Base-by-base conservation (phyloP, 2,113 vertebrate species). In the Vulpes ferrilata region DNA sequence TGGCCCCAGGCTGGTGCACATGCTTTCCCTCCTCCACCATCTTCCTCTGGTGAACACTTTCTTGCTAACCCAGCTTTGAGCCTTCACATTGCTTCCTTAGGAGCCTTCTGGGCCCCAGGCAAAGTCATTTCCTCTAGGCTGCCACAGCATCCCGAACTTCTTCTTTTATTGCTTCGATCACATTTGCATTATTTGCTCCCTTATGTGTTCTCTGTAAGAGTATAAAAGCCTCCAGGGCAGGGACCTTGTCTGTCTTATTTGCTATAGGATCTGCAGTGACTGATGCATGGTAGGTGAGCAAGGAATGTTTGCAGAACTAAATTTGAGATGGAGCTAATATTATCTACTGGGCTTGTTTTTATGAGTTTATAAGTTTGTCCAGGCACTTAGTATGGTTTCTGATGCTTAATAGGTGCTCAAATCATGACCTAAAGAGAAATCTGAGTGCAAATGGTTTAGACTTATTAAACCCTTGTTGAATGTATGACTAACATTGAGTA, bases 401-500 rank as follows among this genome's bases (percentile, higher is more conserved):
- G 59, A 86, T 32, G 74, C 30, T 53, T 69, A 74, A 38, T 1
- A 86, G 43, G 65, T 51, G 19, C 19, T 90, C 80, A 92, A 30
- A 83, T 87, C n/a, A 73, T 88, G 73, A 59, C 67, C 35, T 67
- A 93, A 78, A 73, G 30, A 69, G 60, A 81, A 59, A 71, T 89
- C 43, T 78, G 73, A 93, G 78, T 67, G 57, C 1, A 73, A 81
- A 89, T 32, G 15, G 3, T 88, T 90, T 81, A 76, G 71, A 60
- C 3, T 65, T 86, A 78, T 32, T 55, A 92, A 92, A 35, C 53
- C 27, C 25, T 94, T 57, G 30, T 59, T 85, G 35, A 95, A 59
- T n/a, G 5, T 57, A 51, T 20, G 65, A 38, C 27, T 60, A 19
- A 85, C 76, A 79, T 13, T 79, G 62, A 88, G 10, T 67, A 67